Base-by-base conservation (phyloP, 2,888 invertebrate species). In the Andrena dorsata region DNA sequence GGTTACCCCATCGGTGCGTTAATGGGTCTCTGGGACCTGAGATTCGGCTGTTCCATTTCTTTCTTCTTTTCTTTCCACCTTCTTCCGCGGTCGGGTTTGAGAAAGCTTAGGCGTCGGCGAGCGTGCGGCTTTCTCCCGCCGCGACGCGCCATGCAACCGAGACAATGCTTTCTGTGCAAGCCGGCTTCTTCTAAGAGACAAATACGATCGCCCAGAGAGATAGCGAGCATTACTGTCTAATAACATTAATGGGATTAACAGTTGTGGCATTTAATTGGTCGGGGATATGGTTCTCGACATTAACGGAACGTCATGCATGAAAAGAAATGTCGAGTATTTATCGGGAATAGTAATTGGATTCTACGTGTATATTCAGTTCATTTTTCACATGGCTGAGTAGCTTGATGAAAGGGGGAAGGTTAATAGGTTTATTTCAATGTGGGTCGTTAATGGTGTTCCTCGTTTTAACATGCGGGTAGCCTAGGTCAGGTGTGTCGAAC, bases 11-110 rank as follows among this genome's bases (percentile, higher is more conserved):
- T 66, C 68, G 77, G 56, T 78, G 80, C 85, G 85, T 88, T 88
- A 88, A 88, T 87, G 82, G 88, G 76, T 86, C 86, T 82, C 78
- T 64, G 77, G 84, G 85, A 82, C 76, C 69, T 35, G 88, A 84
- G 80, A 88, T 87, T 88, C 84, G 87, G 82, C 76, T 77, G 80
- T 58, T 83, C 83, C 51, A 74, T 78, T 81, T 70, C 78, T 76
- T 73, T 80, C 77, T 76, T 58, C 76, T 61, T 16, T 30, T 32
- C 16, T 58, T 47, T 51, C 23, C 61, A 2, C 35, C 51, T 41
- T 30, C 13, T 56, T 8, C 13, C 49, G 26, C n/a, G 63, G 49
- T 8, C 8, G 16, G 41, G n/a, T 61, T 30, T 16, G 32, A 65
- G 71, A 49, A 72, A 64, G 64, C 58, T 16, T 41, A 23, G 35